Conservation (phyloP, 2,113 vertebrate species). For the Hemibagrus wyckioides region DNA sequence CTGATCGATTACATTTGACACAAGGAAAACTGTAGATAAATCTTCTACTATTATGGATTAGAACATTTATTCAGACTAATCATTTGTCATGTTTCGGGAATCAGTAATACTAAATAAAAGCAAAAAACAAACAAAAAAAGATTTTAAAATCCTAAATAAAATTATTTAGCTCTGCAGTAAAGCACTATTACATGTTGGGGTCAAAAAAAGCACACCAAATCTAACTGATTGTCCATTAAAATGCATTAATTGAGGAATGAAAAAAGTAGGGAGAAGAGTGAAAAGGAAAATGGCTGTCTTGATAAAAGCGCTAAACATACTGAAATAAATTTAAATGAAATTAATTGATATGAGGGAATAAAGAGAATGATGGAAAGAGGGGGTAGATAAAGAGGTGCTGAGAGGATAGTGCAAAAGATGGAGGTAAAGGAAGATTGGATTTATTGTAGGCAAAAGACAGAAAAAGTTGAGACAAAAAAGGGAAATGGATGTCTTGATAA, state of each 20-base stretch:
- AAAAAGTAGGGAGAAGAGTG: not conserved
- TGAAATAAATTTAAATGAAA: not conserved
- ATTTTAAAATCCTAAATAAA: not conserved
- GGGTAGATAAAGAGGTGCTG: not conserved
- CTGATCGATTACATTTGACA: not conserved
- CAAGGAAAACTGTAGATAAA: too few relatives aligned
- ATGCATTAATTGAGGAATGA: constrained; percentile 8
- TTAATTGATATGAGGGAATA: not conserved
- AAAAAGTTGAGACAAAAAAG: not conserved
- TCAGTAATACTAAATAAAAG: not conserved
- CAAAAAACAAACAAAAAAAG: not conserved
- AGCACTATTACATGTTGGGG: constrained; percentile 22
- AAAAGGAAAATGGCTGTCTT: not conserved
- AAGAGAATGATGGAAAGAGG: not conserved
- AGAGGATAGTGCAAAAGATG: too few relatives aligned
- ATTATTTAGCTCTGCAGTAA: constrained; percentile 2
- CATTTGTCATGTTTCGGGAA: constrained; percentile 1
- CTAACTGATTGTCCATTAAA: constrained; percentile 37
- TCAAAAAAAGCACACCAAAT: constrained; percentile 12
- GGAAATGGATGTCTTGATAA: not conserved
- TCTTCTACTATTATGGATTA: not conserved
- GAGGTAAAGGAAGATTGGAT: too few relatives aligned
- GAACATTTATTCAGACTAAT: constrained; percentile 22
- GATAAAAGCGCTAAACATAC: not conserved
- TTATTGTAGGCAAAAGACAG: too few relatives aligned